Base-by-base conservation (phyloP, 2,113 vertebrate species). In the Columba janthina region DNA sequence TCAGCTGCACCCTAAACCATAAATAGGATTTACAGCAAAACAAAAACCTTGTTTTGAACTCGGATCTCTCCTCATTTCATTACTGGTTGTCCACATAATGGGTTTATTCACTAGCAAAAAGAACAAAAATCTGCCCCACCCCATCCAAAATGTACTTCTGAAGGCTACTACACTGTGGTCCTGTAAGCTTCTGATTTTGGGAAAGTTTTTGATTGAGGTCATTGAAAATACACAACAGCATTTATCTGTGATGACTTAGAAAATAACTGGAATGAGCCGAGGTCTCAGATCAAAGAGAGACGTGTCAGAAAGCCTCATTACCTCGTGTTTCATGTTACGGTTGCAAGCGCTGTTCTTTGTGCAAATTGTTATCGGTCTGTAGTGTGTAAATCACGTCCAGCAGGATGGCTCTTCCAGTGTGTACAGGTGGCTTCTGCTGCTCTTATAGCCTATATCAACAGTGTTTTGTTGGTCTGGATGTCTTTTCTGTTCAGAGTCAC, bases 11-110 rank as follows among this genome's bases (percentile, higher is more conserved):
- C 81, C 79, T 94, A 93, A 95, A 78, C 93, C 95, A 96, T 96
- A 97, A 97, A 97, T 96, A 97, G 96, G 94, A 97, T 96, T 97
- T 97, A 84, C 95, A 93, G 97, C 54, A 76, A 97, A 64, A 82
- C 93, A 96, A 92, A 78, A 94, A 25, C 20, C 76, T 60, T 7
- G n/a, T 94, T 97, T 83, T 93, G 96, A 97, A 97, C 94, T 62
- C 62, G 14, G 70, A 51, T 84, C 92, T 90, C 90, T 96, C 92
- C 76, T 96, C 29, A 1, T 94, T 96, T 70, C 46, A 6, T 2
- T 61, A 25, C 79, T 50, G 74, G 66, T 66, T 66, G 73, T 67
- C 81, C 70, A 15, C 82, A 95, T 92, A 98, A 97, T 82, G 58
- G 78, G 70, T 79, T 89, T 93, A 96, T 97, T 98, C 97, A 96